Evolutionary conservation across 1,140 invertebrate species (phyloP), one percentile per base, ranked within the genome.

Genomic region (Trypoxylus dichotomus): DNA sequence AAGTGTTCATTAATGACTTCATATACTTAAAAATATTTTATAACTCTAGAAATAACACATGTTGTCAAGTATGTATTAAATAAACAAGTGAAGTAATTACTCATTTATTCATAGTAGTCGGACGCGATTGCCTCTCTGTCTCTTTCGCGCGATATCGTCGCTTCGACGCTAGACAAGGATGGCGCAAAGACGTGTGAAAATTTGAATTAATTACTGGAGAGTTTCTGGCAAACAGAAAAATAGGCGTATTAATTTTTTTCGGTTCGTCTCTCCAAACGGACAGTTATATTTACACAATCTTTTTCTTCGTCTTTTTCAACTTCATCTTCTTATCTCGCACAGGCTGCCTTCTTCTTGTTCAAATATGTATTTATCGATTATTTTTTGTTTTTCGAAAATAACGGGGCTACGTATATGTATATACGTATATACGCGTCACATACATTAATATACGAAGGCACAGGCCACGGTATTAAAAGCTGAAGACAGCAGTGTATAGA

Each of bases 11-110:
- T 68, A 68, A 68, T 68, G 60, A 68, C 60, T 68, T 68, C 60
- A 68, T 68, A 68, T 24, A 68, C 60, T 68, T 68, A 68, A 68
- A 68, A 68, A 68, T 68, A 68, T 68, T 68, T 68, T 68, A 68
- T 68, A 68, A 68, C 60, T 68, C 60, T 24, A 68, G 60, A 68
- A 68, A 68, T 68, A 68, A 68, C 60, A 68, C 60, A 68, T 68
- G 60, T 68, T 68, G 60, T 68, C 21, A 29, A 68, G 60, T 27
- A 68, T 68, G 60, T 68, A 68, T 68, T 68, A 68, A 68, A 68
- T 68, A 68, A 68, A 68, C 60, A 68, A 68, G 60, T 68, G 60
- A 68, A 68, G 60, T 24, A 68, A 68, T 68, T 68, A 68, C 60
- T 68, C 60, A 68, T 68, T 68, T 68, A 68, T 68, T 68, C 60